Evolutionary conservation across 1,140 invertebrate species (phyloP).

Genomic region (Platorchestia sp.): DNA sequence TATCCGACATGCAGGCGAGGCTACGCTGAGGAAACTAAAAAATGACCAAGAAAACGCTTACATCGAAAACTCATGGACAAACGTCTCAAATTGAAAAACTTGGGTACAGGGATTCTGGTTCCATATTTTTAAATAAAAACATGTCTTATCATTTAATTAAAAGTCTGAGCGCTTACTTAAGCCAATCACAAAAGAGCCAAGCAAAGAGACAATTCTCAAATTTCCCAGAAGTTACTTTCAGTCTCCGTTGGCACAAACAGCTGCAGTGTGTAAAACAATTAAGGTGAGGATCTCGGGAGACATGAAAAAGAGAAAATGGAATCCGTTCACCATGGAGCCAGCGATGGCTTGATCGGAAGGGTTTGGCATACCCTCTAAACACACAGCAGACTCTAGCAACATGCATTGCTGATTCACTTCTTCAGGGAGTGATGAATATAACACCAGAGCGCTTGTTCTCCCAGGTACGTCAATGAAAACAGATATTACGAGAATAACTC

Average conservation of each 20-base stretch:
- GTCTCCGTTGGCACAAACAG: not conserved
- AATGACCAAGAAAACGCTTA: not conserved
- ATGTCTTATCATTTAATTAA: not conserved
- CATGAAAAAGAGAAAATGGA: too few species aligned
- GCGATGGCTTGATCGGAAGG: too few species aligned
- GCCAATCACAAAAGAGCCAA: not conserved
- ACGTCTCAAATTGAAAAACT: not conserved
- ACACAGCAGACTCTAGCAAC: too few species aligned
- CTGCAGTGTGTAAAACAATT: not conserved
- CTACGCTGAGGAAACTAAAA: not conserved
- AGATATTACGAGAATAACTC: too few species aligned
- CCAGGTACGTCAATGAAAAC: too few species aligned
- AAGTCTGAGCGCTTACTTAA: not conserved
- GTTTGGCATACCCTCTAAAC: too few species aligned
- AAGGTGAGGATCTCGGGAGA: not conserved
- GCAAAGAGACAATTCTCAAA: not conserved
- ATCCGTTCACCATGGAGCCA: too few species aligned
- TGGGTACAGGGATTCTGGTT: not conserved
- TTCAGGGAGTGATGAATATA: too few species aligned
- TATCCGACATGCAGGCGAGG: not conserved
- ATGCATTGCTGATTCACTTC: too few species aligned
- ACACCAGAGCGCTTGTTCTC: too few species aligned
- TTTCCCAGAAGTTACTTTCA: not conserved
- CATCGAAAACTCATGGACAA: not conserved
- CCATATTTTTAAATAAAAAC: not conserved